phyloP scores from a whole-genome alignment of 2,888 invertebrate genomes.

The Rhagophthalmus giganteus region DNA sequence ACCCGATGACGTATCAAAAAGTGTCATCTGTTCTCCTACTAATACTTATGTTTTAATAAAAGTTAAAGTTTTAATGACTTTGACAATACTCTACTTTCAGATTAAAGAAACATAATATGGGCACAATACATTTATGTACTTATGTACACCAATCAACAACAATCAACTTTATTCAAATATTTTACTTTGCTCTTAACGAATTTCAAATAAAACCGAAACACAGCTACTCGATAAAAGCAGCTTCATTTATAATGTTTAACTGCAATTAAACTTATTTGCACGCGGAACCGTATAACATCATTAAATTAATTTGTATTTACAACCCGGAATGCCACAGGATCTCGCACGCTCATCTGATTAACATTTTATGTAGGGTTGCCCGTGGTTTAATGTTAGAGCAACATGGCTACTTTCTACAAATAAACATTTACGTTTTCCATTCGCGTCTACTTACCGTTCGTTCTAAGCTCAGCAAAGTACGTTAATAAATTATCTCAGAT shows the following conservation, averaged over 20 bases:
- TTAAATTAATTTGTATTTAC: conserved; percentile 24
- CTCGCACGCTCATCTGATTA: conserved; percentile 8
- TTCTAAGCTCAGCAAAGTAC: too few species aligned
- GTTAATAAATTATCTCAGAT: conserved; percentile 16
- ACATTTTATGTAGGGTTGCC: conserved; percentile 10
- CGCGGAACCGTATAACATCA: conserved; percentile 14
- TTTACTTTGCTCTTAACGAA: conserved; percentile 9
- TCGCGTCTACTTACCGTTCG: too few species aligned
- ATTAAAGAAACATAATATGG: background rate
- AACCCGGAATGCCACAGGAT: conserved; percentile 14
- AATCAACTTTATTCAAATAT: conserved; percentile 1
- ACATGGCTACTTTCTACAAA: too few species aligned
- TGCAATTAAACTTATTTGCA: conserved; percentile 21
- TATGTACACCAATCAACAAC: too few species aligned
- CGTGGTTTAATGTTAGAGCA: conserved; percentile 15
- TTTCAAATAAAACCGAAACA: conserved; percentile 10
- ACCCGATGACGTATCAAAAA: too few species aligned
- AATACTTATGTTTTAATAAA: too few species aligned
- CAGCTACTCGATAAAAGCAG: conserved; percentile 6
- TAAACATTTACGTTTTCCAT: too few species aligned
- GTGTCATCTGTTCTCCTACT: too few species aligned
- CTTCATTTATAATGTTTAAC: conserved; percentile 21
- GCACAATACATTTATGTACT: too few species aligned
- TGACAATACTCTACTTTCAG: too few species aligned
- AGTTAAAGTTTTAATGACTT: too few species aligned